phyloP scores from a whole-genome alignment of 2,113 vertebrate genomes.

The Pachyramphus minor region DNA sequence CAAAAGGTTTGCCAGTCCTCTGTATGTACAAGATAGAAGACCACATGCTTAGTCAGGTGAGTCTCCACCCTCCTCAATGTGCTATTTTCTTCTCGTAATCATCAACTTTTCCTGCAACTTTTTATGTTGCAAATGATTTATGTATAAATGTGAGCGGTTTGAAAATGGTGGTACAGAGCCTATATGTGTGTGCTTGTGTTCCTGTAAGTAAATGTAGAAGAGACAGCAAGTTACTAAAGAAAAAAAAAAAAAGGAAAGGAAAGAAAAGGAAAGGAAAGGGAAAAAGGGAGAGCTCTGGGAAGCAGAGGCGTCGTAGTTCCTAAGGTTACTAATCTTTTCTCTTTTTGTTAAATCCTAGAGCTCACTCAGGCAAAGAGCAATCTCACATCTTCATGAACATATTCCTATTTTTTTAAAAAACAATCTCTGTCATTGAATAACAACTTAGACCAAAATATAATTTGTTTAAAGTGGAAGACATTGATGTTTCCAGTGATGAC shows the following conservation, averaged over 20 bases:
- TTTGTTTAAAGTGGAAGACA: neutral
- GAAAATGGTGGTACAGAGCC: neutral
- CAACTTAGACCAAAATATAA: neutral
- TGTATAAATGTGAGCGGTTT: neutral
- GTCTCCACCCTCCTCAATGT: neutral
- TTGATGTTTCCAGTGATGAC: neutral
- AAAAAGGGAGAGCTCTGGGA: neutral
- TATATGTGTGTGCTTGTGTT: neutral
- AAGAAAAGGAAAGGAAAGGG: neutral
- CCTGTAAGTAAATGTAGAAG: neutral
- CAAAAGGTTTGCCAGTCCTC: neutral
- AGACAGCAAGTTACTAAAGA: neutral
- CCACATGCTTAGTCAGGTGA: neutral
- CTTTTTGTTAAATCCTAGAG: neutral
- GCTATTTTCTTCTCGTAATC: neutral
- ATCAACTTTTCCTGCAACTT: neutral
- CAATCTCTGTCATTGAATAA: neutral
- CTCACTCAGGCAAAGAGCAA: neutral
- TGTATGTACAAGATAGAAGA: neutral
- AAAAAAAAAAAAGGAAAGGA: neutral
- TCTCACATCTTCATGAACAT: neutral
- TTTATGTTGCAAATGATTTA: neutral
- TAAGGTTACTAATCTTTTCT: neutral
- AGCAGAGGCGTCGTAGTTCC: neutral
- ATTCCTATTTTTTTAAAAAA: neutral